A percentile compares a stretch with the other conserved stretches of the same genome.
Conservation (phyloP, 2,113 vertebrate species). For the Colaptes auratus region DNA sequence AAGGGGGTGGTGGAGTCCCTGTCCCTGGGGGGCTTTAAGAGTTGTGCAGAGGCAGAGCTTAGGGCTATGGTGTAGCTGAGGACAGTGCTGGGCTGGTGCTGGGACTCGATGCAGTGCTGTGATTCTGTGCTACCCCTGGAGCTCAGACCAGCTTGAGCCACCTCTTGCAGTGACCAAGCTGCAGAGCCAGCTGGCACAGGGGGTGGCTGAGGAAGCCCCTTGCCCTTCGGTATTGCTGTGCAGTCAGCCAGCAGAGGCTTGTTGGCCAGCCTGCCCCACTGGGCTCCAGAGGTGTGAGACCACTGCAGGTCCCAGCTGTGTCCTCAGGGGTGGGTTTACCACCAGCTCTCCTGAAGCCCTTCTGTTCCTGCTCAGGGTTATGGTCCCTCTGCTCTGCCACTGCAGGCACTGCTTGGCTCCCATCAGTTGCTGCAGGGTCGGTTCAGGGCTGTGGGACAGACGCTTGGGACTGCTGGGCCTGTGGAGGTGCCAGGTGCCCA, state of each 20-base stretch:
- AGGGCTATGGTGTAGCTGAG: too few species aligned
- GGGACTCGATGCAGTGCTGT: too few species aligned
- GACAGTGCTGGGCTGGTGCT: too few species aligned
- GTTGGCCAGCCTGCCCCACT: neutral
- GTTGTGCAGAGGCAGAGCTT: too few species aligned
- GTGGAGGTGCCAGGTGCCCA: neutral
- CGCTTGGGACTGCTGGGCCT: neutral
- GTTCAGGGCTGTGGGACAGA: neutral
- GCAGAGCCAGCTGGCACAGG: neutral
- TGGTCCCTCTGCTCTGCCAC: neutral
- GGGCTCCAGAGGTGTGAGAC: neutral
- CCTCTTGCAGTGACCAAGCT: neutral
- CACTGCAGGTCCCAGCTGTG: fast-evolving
- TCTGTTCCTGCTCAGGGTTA: neutral
- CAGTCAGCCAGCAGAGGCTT: neutral
- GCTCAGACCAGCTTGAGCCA: neutral
- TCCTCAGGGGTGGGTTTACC: neutral
- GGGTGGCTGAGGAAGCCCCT: neutral
- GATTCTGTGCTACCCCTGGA: neutral
- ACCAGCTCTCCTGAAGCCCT: neutral
- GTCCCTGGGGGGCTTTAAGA: too few species aligned
- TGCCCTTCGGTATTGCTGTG: neutral
- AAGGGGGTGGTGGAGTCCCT: too few species aligned
- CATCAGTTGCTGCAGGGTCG: fast-evolving
- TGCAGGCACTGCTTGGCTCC: neutral